phyloP scores from a whole-genome alignment of 2,888 invertebrate genomes.

The Apotomis capreana region DNA sequence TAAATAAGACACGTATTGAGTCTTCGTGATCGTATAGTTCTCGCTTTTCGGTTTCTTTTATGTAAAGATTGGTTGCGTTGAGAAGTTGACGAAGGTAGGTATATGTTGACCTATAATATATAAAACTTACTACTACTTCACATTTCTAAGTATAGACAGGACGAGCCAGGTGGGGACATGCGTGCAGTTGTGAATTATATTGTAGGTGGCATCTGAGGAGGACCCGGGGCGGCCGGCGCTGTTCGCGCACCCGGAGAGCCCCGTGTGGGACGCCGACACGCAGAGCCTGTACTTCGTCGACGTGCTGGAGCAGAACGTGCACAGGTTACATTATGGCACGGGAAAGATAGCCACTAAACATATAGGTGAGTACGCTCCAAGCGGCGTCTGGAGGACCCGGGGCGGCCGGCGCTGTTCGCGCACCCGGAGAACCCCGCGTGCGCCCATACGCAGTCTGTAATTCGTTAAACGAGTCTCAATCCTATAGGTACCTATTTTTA shows the following conservation, averaged over 20 bases:
- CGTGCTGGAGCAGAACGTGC: slow-evolving; percentile 75
- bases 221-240: slow-evolving; percentile 59
- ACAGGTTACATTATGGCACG: slow-evolving; percentile 72
- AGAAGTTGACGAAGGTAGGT: no score
- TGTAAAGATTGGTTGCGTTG: no score
- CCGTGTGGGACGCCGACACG: slow-evolving; percentile 81
- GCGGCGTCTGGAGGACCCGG: slow-evolving; percentile 44
- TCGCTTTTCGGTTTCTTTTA: no score
- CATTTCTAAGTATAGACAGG: no score
- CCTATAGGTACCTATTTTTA: no score
- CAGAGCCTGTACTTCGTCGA: slow-evolving; percentile 84
- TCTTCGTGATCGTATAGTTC: no score
- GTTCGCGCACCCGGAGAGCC: slow-evolving; percentile 71
- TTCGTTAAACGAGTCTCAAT: slow-evolving; percentile 65
- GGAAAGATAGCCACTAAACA: slow-evolving; percentile 67
- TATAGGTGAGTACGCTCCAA: slow-evolving; percentile 58
- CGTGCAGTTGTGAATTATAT: no score
- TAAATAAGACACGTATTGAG: no score
- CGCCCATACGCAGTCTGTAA: slow-evolving; percentile 71
- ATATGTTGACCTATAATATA: no score
- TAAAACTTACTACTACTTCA: no score
- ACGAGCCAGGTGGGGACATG: no score
- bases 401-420: slow-evolving; percentile 60
- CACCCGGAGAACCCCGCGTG: slow-evolving; percentile 82
- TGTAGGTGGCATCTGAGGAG: slow-evolving; percentile 63